Evolutionary conservation across 2,797 vertebrate genomes (phyloP), one percentile per base, ranked within the genome.

Genomic region (Pygocentrus nattereri): DNA sequence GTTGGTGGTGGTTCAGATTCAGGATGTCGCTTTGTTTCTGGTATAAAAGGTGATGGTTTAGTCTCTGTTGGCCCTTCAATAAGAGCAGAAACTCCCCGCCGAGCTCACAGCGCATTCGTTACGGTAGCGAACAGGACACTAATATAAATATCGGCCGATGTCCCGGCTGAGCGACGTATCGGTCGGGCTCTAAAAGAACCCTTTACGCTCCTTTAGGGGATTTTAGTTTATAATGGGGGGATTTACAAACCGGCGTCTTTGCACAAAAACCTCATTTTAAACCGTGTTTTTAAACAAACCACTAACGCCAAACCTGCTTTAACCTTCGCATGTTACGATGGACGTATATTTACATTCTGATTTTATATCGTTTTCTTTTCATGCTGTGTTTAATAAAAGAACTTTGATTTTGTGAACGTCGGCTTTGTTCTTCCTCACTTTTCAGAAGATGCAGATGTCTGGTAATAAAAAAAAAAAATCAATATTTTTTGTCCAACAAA

Each of bases 271-370:
- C 89, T 90, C 91, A 88, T 93, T 94, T 93, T 92, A 89, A 92
- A 94, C n/a, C n/a, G 92, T 94, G 93, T 94, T 94, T 94, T 93
- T 90, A 91, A 92, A 92, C 88, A 90, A 90, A 93, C 92, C 93
- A 94, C 92, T 93, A 74, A 74, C 38, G 44, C 88, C 88, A 92
- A 91, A 93, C 90, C 92, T 93, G 92, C 89, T 91, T 92, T 92
- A 91, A 87, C 90, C 92, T 84, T 81, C 94, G 93, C 93, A 95
- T 95, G 94, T 94, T 93, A 93, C 84, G 88, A 91, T 90, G 90
- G 90, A 87, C 94, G 92, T 93, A 93, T 92, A 94, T 94, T 93
- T 92, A 92, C 93, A 92, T 92, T 93, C 92, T 89, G 91, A 91
- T 94, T 94, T 95, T 94, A 92, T 95, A 94, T 93, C 86, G 89